Base-by-base conservation (phyloP, 2,113 vertebrate genomes). In the Salminus brasiliensis region DNA sequence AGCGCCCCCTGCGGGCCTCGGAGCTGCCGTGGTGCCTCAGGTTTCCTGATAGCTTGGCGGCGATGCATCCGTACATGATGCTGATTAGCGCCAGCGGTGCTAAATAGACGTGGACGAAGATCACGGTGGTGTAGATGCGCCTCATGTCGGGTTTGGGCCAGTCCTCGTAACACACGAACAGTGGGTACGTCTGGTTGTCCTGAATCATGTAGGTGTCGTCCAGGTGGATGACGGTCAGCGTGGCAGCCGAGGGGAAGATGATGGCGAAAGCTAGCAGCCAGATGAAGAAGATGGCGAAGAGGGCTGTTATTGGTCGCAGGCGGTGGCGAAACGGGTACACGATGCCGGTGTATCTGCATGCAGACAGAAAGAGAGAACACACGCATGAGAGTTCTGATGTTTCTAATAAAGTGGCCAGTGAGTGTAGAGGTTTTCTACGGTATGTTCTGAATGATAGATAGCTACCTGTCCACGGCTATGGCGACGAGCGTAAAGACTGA, bases 381-480 rank as follows among this genome's bases (percentile, higher is more conserved):
- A n/a, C n/a, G n/a, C n/a, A n/a, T n/a, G n/a, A 16, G 11, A 30
- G 52, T 18, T 34, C 5, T 29, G 2, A 16, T n/a, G 25, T 10
- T n/a, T n/a, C 11, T 8, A 5, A 43, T 62, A 0, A 47, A 25
- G 43, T 47, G 45, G 18, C 60, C 18, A 15, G 30, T 27, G n/a
- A 29, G 27, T 8, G 5, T 27, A 70, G 3, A 52, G 10, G 25
- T 32, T 2, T 47, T 16, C 2, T n/a, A n/a, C n/a, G n/a, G n/a
- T n/a, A n/a, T n/a, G n/a, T n/a, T n/a, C n/a, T n/a, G n/a, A n/a
- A n/a, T n/a, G n/a, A 30, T 21, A 36, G 23, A 52, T 60, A 27
- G 83, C 0, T 85, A 95, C 94, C 95, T 95, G 87, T 95, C 94
- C 68, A 95, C 88, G 0, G 95, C 95, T 0, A 95, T 96, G 76